phyloP scores from a whole-genome alignment of 2,888 invertebrate species.

The Timandra comae region DNA sequence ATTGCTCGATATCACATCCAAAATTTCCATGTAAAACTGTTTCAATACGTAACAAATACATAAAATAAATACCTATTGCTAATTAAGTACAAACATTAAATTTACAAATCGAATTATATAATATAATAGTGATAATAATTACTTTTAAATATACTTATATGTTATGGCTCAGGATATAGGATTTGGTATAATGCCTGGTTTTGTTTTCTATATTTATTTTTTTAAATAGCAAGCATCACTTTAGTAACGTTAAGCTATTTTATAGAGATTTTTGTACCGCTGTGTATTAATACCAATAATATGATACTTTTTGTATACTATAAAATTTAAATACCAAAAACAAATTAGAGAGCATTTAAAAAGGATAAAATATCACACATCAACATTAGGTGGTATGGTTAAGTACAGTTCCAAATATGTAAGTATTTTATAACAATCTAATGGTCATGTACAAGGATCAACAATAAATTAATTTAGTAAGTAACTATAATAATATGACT shows the following conservation, averaged over 20 bases:
- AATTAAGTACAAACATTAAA: conserved; percentile 70
- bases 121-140: conserved; percentile 30
- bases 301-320: conserved; percentile 15
- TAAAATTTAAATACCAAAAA: conserved; percentile 22
- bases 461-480: conserved; percentile 11
- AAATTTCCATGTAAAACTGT: conserved; percentile 60
- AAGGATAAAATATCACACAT: conserved; percentile 65
- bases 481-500: conserved; percentile 9
- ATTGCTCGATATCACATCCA: conserved; percentile 74
- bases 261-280: conserved; percentile 21
- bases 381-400: conserved; percentile 63
- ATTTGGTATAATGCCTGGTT: conserved; percentile 33
- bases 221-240: conserved; percentile 21
- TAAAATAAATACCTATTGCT: conserved; percentile 68
- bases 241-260: conserved; percentile 8
- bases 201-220: no score
- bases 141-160: conserved; percentile 43
- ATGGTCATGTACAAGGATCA: conserved; percentile 45
- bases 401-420: conserved; percentile 57
- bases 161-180: conserved; percentile 50
- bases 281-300: conserved; percentile 13
- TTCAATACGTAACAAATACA: conserved; percentile 62
- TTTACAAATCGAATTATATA: conserved; percentile 31
- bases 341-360: conserved; percentile 60
- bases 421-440: conserved; percentile 40